These are phyloP conservation scores for Eucriotettix oculatus DNA, from an alignment of 2,888 invertebrate genomes.

Conservation along the genomic window DNA sequence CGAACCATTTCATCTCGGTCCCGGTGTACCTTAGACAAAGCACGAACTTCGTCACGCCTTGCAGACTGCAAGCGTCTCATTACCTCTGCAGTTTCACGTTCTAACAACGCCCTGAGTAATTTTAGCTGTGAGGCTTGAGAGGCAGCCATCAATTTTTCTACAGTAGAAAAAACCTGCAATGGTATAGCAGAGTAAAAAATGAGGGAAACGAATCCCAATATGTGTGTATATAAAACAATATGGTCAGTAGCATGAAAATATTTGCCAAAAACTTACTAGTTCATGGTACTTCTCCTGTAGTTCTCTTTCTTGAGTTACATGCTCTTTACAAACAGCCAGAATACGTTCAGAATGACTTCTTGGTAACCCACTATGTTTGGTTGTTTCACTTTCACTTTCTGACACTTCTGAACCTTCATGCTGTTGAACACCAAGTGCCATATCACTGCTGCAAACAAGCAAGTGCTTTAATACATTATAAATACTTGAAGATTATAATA, in stretches of 20 bases:
- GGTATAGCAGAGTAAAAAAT: no score
- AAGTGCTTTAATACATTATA: no score
- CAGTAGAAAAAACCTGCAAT: constrained; percentile 40
- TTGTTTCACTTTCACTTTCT: constrained; percentile 32
- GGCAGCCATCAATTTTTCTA: constrained; percentile 63
- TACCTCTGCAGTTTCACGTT: constrained; percentile 53
- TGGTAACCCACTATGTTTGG: constrained; percentile 29
- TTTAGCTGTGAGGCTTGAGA: constrained; percentile 72
- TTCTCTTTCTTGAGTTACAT: constrained; percentile 53
- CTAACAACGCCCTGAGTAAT: constrained; percentile 45
- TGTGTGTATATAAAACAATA: neutral
- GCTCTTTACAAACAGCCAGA: constrained; percentile 44
- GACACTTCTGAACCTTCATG: constrained; percentile 30
- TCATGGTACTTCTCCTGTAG: constrained; percentile 74
- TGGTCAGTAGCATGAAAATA: neutral
- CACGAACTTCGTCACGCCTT: constrained; percentile 56
- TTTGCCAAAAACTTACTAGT: constrained; percentile 22
- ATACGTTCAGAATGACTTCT: constrained; percentile 47
- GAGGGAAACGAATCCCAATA: no score
- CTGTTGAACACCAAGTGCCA: neutral
- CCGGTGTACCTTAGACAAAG: constrained; percentile 22
- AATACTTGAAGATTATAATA: no score
- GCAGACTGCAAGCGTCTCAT: constrained; percentile 68
- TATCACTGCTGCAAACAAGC: neutral
- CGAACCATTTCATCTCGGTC: constrained; percentile 22